Evolutionary conservation across 2,113 vertebrate genomes (phyloP).

Genomic region (Tachysurus fulvidraco): DNA sequence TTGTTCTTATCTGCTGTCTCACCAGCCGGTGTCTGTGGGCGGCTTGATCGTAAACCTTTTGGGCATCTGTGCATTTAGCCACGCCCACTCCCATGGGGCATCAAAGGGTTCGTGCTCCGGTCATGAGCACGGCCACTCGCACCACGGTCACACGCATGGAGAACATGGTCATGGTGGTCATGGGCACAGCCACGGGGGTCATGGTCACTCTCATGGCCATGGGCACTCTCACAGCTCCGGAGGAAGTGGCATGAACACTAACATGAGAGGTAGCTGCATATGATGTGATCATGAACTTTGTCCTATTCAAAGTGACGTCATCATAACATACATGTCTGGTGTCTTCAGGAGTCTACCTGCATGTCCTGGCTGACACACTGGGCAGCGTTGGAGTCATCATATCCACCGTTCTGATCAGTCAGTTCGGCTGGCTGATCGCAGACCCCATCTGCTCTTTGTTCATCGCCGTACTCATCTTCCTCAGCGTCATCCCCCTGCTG

Average conservation of each 20-base stretch:
- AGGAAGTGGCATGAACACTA: slow-evolving; percentile 92
- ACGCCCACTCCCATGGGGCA: slow-evolving; percentile 82
- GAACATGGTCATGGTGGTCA: slow-evolving; percentile 78
- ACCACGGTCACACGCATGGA: slow-evolving; percentile 72
- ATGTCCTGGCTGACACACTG: slow-evolving; percentile 93
- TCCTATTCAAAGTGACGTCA: background rate
- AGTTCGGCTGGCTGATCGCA: slow-evolving; percentile 97
- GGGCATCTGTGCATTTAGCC: slow-evolving; percentile 98
- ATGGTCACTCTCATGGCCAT: slow-evolving; percentile 72
- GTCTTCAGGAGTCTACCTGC: slow-evolving; percentile 88
- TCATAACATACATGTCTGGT: background rate
- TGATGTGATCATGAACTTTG: background rate
- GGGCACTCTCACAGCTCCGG: slow-evolving; percentile 76
- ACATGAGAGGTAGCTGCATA: slow-evolving; percentile 88
- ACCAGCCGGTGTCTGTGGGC: slow-evolving; percentile 92
- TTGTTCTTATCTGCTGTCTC: background rate
- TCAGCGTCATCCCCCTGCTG: slow-evolving; percentile 92
- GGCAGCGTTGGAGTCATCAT: slow-evolving; percentile 97
- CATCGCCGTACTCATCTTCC: slow-evolving; percentile 92
- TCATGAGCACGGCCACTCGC: slow-evolving; percentile 83
- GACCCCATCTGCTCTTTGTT: slow-evolving; percentile 98
- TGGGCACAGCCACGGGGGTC: slow-evolving; percentile 77
- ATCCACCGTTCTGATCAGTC: slow-evolving; percentile 94
- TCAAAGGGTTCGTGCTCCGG: slow-evolving; percentile 76
- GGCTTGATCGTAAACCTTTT: slow-evolving; percentile 95